Percentiles rank a stretch among this genome's conserved stretches.
Evolutionary conservation across 1,140 invertebrate species (phyloP).

Genomic region (Diorhabda sublineata): DNA sequence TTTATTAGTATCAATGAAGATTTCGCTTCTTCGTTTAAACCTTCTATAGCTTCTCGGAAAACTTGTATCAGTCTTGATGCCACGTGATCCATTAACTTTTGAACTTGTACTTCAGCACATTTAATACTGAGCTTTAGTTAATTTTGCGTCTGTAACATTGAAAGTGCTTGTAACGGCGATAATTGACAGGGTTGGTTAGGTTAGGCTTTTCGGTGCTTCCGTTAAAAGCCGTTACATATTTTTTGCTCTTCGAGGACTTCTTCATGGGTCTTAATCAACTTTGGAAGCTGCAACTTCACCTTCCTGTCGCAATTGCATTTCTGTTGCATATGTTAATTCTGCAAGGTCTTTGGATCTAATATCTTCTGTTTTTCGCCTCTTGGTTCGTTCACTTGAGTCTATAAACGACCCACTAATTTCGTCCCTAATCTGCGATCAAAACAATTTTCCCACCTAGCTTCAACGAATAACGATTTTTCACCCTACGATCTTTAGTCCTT

Average conservation of each 20-base stretch:
- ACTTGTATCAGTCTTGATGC: not conserved
- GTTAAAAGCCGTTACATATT: not conserved
- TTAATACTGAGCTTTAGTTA: not conserved
- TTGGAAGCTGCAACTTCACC: not conserved
- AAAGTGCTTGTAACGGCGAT: not conserved
- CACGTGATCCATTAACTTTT: not conserved
- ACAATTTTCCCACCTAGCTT: too few relatives aligned
- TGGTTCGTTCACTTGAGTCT: not conserved
- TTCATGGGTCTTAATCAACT: not conserved
- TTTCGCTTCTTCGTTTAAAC: not conserved
- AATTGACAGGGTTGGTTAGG: not conserved
- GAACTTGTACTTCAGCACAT: not conserved
- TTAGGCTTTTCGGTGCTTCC: not conserved
- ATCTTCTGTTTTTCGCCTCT: not conserved
- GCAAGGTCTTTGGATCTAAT: not conserved
- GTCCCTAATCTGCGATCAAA: too few relatives aligned
- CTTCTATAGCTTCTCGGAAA: not conserved
- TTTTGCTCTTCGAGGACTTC: not conserved
- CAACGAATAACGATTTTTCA: too few relatives aligned
- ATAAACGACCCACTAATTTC: not conserved
- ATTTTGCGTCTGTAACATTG: not conserved
- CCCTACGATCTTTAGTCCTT: too few relatives aligned
- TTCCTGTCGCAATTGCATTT: not conserved
- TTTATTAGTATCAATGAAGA: not conserved
- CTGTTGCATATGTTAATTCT: not conserved